Evolutionary conservation across 2,888 invertebrate species (phyloP).

Genomic region (Pantelozetes paolii): DNA sequence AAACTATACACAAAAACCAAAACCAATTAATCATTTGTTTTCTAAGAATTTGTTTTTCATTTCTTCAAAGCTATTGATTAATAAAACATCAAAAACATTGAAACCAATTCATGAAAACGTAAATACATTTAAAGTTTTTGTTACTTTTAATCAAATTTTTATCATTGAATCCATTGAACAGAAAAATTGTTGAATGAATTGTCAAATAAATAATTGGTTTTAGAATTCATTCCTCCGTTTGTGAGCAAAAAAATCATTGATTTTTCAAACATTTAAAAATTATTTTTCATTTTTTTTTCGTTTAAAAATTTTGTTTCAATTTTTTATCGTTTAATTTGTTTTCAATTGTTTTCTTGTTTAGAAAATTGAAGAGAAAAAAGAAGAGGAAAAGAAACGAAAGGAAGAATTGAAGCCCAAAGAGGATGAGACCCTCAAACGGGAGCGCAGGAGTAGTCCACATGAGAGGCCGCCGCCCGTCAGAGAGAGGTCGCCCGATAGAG

Average conservation of each 20-base stretch:
- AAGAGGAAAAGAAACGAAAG: conserved; percentile 55
- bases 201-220: background rate
- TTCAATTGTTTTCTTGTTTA: conserved; percentile 49
- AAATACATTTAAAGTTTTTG: conserved; percentile 5
- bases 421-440: background rate
- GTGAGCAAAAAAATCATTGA: conserved; percentile 33
- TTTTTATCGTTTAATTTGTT: background rate
- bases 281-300: background rate
- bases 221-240: conserved; percentile 12
- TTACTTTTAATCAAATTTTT: no score
- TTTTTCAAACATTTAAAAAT: background rate
- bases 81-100: background rate
- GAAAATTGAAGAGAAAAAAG: conserved; percentile 72
- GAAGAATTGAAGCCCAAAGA: conserved; percentile 29
- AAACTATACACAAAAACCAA: background rate
- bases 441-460: background rate
- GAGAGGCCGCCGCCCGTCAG: conserved; percentile 28
- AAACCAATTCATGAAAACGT: conserved; percentile 11
- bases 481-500: background rate
- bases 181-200: background rate
- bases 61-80: conserved; percentile 15
- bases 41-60: conserved; percentile 13
- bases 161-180: conserved; percentile 29
- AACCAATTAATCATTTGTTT: background rate
- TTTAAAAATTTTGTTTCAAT: background rate